phyloP scores from a whole-genome alignment of 2,113 vertebrate species.

The Sceloporus undulatus region DNA sequence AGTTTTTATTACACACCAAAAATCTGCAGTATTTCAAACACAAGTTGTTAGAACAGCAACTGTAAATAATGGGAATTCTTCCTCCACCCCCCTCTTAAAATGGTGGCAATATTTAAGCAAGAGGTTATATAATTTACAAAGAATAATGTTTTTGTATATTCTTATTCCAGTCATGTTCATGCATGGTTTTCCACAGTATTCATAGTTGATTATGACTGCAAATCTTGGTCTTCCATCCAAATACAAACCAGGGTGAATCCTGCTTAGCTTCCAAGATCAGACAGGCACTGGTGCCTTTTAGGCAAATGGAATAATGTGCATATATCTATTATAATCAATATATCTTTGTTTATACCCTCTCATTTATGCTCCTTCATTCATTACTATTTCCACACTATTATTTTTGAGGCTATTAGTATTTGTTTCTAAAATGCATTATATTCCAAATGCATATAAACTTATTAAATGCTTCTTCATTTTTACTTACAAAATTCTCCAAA shows the following conservation, averaged over 20 bases:
- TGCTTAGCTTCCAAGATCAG: too few relatives aligned
- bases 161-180: neutral
- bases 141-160: neutral
- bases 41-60: neutral
- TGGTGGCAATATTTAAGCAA: neutral
- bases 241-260: too few relatives aligned
- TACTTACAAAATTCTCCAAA: neutral
- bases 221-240: neutral
- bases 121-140: fast-evolving
- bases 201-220: neutral
- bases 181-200: neutral
- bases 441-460: neutral
- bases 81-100: neutral
- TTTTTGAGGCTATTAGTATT: neutral
- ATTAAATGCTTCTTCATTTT: neutral
- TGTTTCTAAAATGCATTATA: neutral
- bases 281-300: too few relatives aligned
- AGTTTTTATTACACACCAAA: neutral
- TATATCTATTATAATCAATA: too few relatives aligned
- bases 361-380: too few relatives aligned
- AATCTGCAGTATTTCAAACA: neutral
- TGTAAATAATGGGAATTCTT: neutral
- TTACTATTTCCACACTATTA: neutral
- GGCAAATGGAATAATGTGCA: too few relatives aligned
- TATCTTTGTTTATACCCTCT: too few relatives aligned